Evolutionary conservation across 1,140 invertebrate species (phyloP), one percentile per base, ranked within the genome.

Genomic region (Sinella curviseta): DNA sequence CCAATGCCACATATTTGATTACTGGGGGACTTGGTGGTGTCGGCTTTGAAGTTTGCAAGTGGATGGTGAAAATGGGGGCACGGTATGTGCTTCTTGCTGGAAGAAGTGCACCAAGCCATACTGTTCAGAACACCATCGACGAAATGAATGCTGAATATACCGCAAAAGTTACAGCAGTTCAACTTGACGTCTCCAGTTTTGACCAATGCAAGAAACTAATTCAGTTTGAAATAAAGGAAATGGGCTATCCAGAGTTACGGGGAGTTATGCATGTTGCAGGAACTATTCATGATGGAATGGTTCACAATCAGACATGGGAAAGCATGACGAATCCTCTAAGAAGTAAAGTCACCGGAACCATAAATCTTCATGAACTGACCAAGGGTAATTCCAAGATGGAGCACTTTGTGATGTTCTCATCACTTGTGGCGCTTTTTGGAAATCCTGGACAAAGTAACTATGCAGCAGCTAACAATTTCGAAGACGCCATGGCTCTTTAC

Each of bases 191-290:
- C 24, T 30, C 26, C 2, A 33, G 31, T 70, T 70, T 70, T 33
- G 28, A 70, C 8, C 65, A 70, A 33, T 33, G 26, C 28, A 70
- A 70, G 31, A 33, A 12, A 4, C 31, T 70, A 4, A 70, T 70
- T 12, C 26, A 70, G 31, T 2, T 16, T 16, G n/a, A 30, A 4
- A 70, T 70, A 31, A 1, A 4, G 28, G 30, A 70, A 33, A 31
- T 33, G 12, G 26, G 65, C 3, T 14, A 31, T 2, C 65, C 65
- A 31, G 8, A 24, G 12, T 24, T 70, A 8, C 8, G 30, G 31
- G 65, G 65, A 33, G n/a, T 70, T 30, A 70, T 70, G 65, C 65
- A 70, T 24, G 26, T 8, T 8, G 65, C 65, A 17, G 65, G 65
- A 70, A 70, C 65, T 31, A 24, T 70, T 14, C 26, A 30, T 14